Evolutionary conservation across 2,113 vertebrate species (phyloP).

Genomic region (Taxidea taxus): DNA sequence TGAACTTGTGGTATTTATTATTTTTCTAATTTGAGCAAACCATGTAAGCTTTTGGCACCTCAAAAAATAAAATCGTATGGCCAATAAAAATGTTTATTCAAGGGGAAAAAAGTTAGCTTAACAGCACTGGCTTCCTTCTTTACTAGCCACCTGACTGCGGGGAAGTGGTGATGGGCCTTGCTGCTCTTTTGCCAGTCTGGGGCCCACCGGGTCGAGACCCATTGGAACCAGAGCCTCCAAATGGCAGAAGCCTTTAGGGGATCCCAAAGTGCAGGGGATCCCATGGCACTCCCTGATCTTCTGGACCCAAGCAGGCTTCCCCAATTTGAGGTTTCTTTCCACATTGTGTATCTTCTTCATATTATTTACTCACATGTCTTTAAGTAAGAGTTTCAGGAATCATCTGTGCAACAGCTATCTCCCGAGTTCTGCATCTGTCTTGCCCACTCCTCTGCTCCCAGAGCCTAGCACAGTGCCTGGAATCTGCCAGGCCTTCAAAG

Average conservation of each 20-base stretch:
- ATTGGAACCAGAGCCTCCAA: not conserved
- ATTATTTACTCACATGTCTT: not conserved
- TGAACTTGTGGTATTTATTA: slow-evolving; percentile 28
- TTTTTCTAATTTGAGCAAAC: slow-evolving; percentile 54
- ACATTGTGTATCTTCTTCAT: not conserved
- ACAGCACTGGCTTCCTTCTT: not conserved
- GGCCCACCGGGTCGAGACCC: not conserved
- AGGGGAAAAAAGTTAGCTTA: not conserved
- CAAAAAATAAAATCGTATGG: slow-evolving; percentile 38
- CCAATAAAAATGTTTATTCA: slow-evolving; percentile 31
- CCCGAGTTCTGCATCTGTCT: not conserved
- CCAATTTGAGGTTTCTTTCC: not conserved
- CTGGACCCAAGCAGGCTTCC: not conserved
- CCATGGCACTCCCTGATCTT: not conserved
- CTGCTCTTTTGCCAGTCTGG: not conserved
- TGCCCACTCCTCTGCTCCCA: not conserved
- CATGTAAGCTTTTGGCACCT: slow-evolving; percentile 7
- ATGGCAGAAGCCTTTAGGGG: not conserved
- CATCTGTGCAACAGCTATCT: not conserved
- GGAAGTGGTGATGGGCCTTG: not conserved
- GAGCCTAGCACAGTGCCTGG: not conserved
- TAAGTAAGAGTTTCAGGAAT: not conserved
- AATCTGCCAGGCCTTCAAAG: not conserved
- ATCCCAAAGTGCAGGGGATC: too few relatives aligned
- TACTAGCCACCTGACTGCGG: not conserved